These are phyloP conservation scores for Pongo abelii DNA, from an alignment of 2,113 vertebrate species.

Conservation along the genomic window DNA sequence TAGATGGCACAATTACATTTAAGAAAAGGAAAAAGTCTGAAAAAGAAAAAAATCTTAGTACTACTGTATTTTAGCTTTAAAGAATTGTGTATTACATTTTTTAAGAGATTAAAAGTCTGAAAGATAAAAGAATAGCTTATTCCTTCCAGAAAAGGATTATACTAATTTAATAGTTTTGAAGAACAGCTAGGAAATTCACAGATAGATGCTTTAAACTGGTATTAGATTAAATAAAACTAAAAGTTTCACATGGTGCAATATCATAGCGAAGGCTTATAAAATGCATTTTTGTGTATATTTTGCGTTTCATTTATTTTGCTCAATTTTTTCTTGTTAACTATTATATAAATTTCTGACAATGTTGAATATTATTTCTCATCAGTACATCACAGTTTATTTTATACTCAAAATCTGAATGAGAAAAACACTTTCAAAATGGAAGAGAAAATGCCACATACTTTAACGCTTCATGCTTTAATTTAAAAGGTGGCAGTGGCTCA, in stretches of 20 bases:
- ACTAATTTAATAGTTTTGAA: conserved; percentile 72
- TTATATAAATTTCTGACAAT: conserved; percentile 3
- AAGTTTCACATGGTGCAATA: conserved; percentile 9
- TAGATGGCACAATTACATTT: conserved; percentile 79
- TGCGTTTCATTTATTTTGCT: conserved; percentile 5
- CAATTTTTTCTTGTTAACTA: conserved; percentile 24
- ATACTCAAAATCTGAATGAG: not conserved
- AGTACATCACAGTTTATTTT: conserved; percentile 11
- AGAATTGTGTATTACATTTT: conserved; percentile 58
- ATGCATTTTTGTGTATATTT: not conserved
- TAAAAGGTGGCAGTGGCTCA: not conserved
- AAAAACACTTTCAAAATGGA: not conserved
- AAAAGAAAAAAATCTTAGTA: conserved; percentile 26
- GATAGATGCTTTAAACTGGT: conserved; percentile 55
- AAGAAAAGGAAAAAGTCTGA: conserved; percentile 63
- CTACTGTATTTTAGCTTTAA: conserved; percentile 59
- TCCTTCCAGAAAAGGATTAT: conserved; percentile 71
- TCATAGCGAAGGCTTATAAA: conserved; percentile 30
- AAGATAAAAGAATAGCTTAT: conserved; percentile 71
- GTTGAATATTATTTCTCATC: not conserved
- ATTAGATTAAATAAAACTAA: conserved; percentile 60
- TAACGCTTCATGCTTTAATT: not conserved
- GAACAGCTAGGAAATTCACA: conserved; percentile 63
- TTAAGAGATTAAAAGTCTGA: conserved; percentile 70
- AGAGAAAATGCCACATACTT: conserved; percentile 2